phyloP scores from a whole-genome alignment of 2,113 vertebrate genomes.

The Labeo rohita region DNA sequence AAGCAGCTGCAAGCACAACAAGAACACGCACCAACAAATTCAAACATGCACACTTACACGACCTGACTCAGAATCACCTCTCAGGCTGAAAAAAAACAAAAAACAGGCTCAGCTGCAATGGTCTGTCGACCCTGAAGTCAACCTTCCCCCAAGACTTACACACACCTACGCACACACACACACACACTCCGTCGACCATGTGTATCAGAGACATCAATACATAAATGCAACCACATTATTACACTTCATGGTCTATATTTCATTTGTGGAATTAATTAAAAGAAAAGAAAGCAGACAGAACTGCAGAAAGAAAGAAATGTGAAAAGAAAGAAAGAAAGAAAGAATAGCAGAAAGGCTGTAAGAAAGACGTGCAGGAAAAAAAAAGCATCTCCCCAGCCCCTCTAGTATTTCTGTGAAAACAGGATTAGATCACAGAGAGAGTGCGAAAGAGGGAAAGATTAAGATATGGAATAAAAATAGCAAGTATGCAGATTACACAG shows the following conservation, averaged over 20 bases:
- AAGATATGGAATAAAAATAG: constrained; percentile 16
- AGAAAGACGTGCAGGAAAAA: too few relatives aligned
- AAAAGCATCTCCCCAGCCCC: not conserved
- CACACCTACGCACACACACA: constrained; percentile 37
- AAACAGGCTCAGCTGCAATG: constrained; percentile 54
- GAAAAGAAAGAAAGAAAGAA: not conserved
- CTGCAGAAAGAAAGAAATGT: constrained; percentile 8
- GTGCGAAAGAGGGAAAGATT: not conserved
- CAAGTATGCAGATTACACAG: constrained; percentile 20
- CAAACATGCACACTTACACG: constrained; percentile 46
- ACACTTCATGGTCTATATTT: not conserved
- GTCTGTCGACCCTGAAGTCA: constrained; percentile 65
- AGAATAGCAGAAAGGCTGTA: too few relatives aligned
- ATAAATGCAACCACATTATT: not conserved
- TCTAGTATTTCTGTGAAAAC: constrained; percentile 18
- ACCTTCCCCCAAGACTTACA: constrained; percentile 53
- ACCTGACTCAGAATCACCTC: constrained; percentile 18
- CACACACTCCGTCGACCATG: not conserved
- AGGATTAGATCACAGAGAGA: constrained; percentile 6
- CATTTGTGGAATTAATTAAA: not conserved
- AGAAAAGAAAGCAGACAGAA: not conserved
- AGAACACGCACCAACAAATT: constrained; percentile 48
- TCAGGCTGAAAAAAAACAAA: constrained; percentile 54
- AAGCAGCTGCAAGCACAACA: constrained; percentile 47
- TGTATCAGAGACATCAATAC: not conserved